phyloP scores from a whole-genome alignment of 2,888 invertebrate genomes.

The Perithous albicinctus region DNA sequence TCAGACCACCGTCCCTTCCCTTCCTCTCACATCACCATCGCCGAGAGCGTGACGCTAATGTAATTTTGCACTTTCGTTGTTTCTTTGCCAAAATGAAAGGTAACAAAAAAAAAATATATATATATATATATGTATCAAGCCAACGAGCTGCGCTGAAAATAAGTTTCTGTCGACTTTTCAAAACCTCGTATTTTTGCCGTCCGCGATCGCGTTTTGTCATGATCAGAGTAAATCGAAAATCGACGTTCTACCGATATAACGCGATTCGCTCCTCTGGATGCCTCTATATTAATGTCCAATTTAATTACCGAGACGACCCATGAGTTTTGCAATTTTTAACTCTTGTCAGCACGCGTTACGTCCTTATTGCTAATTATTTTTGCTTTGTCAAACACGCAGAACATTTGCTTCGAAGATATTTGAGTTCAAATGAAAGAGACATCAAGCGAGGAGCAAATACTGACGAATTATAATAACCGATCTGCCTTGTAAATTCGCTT shows the following conservation, averaged over 20 bases:
- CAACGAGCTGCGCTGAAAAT: conserved; percentile 2
- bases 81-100: too few relatives aligned
- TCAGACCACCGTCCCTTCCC: conserved; percentile 82
- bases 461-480: conserved; percentile 34
- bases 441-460: not conserved
- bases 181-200: conserved; percentile 72
- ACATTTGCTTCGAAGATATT: not conserved
- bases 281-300: conserved; percentile 12
- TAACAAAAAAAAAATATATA: too few relatives aligned
- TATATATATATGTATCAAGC: too few relatives aligned
- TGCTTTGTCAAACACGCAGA: not conserved
- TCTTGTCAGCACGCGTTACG: conserved; percentile 21
- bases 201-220: conserved; percentile 70
- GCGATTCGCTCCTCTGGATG: conserved; percentile 8
- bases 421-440: not conserved
- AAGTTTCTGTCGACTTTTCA: conserved; percentile 15
- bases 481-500: conserved; percentile 19
- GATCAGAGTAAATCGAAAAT: conserved; percentile 33
- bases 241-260: conserved; percentile 4
- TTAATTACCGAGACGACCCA: not conserved
- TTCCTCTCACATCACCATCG: conserved; percentile 72
- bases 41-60: conserved; percentile 55
- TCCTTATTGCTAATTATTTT: conserved; percentile 36
- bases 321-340: not conserved
- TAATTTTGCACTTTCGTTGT: conserved; percentile 36